Conservation (phyloP, 2,113 vertebrate species). For the Tragelaphus imberbis region DNA sequence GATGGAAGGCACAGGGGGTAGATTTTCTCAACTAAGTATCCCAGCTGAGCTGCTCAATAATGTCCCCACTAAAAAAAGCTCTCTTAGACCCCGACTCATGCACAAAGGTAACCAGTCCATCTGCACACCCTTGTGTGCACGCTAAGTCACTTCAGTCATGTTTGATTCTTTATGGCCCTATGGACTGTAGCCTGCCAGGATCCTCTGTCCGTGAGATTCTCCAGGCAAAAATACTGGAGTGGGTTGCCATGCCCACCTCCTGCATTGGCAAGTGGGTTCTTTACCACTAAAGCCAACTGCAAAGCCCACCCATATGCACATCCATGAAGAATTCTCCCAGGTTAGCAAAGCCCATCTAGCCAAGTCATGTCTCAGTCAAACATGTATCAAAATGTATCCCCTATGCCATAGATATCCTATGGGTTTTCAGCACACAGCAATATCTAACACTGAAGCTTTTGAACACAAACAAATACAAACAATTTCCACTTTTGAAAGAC, state of each 20-base stretch:
- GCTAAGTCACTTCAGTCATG: background rate
- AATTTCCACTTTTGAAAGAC: background rate
- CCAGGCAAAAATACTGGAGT: background rate
- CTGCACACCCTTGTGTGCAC: rapidly evolving
- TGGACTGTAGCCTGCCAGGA: background rate
- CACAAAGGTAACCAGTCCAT: background rate
- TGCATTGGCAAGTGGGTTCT: background rate
- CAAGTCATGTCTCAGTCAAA: background rate
- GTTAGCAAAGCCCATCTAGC: background rate
- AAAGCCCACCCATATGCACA: background rate
- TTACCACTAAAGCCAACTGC: background rate
- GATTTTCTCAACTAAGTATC: background rate
- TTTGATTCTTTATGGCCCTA: background rate
- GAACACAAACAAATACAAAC: background rate
- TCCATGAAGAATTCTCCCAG: background rate
- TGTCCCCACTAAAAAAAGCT: background rate
- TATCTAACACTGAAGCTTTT: background rate
- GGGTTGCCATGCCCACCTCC: background rate
- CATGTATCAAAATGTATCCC: background rate
- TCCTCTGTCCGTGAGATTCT: background rate
- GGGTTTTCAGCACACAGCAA: background rate
- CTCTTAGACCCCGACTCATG: rapidly evolving
- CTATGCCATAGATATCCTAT: rapidly evolving
- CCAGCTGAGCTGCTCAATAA: background rate
- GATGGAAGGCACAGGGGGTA: background rate